A percentile compares a stretch with the other conserved stretches of the same genome.
phyloP scores from a whole-genome alignment of 2,888 invertebrate genomes.

The Panorpa germanica region DNA sequence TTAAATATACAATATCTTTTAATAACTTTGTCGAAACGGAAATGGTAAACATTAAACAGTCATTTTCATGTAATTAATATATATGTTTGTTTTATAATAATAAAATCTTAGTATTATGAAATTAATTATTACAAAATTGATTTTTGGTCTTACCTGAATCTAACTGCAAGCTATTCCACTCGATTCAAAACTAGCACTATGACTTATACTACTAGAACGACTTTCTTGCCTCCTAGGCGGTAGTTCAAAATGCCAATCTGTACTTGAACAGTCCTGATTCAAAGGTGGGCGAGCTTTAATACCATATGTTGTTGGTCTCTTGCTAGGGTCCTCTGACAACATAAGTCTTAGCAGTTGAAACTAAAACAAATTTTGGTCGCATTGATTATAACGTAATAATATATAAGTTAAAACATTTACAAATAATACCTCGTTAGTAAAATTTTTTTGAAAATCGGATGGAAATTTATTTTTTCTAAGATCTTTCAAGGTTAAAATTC shows the following conservation, averaged over 20 bases:
- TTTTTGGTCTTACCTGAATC: too few relatives aligned
- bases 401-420: constrained; percentile 2
- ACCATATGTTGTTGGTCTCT: constrained; percentile 57
- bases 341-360: constrained; percentile 53
- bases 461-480: constrained; percentile 53
- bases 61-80: too few relatives aligned
- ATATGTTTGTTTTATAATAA: too few relatives aligned
- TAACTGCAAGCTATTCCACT: too few relatives aligned
- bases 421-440: constrained; percentile 46
- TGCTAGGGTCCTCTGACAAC: constrained; percentile 51
- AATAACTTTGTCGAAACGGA: too few relatives aligned
- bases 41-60: too few relatives aligned
- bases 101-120: too few relatives aligned
- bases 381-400: constrained; percentile 7
- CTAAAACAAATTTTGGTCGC: constrained; percentile 25
- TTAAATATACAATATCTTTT: too few relatives aligned
- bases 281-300: constrained; percentile 43
- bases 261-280: constrained; percentile 21
- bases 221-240: constrained; percentile 21
- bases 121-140: too few relatives aligned
- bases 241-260: constrained; percentile 31
- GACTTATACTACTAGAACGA: too few relatives aligned
- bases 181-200: too few relatives aligned
- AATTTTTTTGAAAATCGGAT: constrained; percentile 36
- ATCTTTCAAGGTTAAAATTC: constrained; percentile 44